Evolutionary conservation across 2,888 invertebrate genomes (phyloP), one percentile per base, ranked within the genome.

Genomic region (Buathra laborator): DNA sequence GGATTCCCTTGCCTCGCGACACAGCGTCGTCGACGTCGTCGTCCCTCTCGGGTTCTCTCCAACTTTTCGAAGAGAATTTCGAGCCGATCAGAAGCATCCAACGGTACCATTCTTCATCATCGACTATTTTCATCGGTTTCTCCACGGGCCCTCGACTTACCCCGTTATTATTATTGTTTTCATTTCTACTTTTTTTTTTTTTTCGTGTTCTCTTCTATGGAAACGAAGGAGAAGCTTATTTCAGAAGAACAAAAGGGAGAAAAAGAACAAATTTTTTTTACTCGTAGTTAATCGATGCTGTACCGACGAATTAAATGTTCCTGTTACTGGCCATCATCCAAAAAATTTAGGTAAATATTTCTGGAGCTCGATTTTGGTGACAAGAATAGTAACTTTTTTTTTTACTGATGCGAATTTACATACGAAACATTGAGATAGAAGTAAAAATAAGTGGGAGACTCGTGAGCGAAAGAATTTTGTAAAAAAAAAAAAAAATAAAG

Each of bases 21-120:
- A 10, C 64, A 19, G 19, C n/a, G n/a, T 81, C 53, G 67, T 14
- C 43, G 71, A 51, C 78, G 74, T 78, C 59, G 59, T 62, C 59
- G 59, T 29, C 32, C 32, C 59, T 62, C 32, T n/a, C 32, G n/a
- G 59, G 29, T 70, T 77, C 77, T 74, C 81, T 82, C 78, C 56
- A 84, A 86, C 71, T 83, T 81, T 83, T 62, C 80, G 77, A 85
- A 68, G 81, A 75, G 78, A 77, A 82, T 80, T 85, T 68, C 79
- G 82, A 16, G 59, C 48, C 62, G 68, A 66, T 43, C 66, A 16
- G 16, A 43, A 66, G 43, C 66, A 16, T 16, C 32, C 76, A 67
- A 74, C 70, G 79, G 37, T 66, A 71, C 68, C 62, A 78, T 83
- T 83, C 83, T 78, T 83, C 78, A 70, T 81, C 77, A 74, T 75